Percentiles rank a stretch among this genome's conserved stretches.
Conservation (phyloP, 2,113 vertebrate genomes). For the Heterochromis multidens region DNA sequence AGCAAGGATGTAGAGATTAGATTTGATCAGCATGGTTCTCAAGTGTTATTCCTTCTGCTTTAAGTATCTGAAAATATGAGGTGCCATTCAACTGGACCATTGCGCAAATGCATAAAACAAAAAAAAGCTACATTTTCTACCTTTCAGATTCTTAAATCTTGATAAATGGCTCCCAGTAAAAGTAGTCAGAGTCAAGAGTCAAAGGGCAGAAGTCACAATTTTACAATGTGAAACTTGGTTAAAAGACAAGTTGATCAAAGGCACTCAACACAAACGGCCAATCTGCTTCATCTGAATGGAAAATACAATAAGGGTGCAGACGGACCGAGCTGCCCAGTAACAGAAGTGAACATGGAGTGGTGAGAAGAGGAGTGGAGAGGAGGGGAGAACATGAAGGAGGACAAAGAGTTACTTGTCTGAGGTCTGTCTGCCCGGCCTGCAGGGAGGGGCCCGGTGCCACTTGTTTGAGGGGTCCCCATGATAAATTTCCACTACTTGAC, state of each 20-base stretch:
- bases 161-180: conserved; percentile 30
- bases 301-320: conserved; percentile 23
- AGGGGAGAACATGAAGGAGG: conserved; percentile 58
- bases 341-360: conserved; percentile 56
- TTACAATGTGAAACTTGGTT: conserved; percentile 48
- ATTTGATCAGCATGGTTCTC: conserved; percentile 5
- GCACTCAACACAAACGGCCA: conserved; percentile 10
- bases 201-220: conserved; percentile 40
- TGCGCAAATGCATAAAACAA: neutral
- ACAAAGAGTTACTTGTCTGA: conserved; percentile 74
- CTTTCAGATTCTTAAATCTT: neutral
- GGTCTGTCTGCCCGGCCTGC: conserved; percentile 50
- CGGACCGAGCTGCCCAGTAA: conserved; percentile 32
- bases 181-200: conserved; percentile 12
- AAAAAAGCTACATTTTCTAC: neutral
- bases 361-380: conserved; percentile 63
- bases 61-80: neutral
- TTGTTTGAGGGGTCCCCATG: conserved; percentile 71
- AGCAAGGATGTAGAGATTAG: neutral
- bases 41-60: neutral
- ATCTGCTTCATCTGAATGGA: conserved; percentile 11
- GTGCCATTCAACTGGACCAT: neutral
- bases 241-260: conserved; percentile 60
- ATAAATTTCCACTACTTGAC: conserved; percentile 79
- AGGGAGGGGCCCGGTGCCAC: conserved; percentile 48